Conservation (phyloP, 2,888 invertebrate species). For the Alviniconcha strummeri region DNA sequence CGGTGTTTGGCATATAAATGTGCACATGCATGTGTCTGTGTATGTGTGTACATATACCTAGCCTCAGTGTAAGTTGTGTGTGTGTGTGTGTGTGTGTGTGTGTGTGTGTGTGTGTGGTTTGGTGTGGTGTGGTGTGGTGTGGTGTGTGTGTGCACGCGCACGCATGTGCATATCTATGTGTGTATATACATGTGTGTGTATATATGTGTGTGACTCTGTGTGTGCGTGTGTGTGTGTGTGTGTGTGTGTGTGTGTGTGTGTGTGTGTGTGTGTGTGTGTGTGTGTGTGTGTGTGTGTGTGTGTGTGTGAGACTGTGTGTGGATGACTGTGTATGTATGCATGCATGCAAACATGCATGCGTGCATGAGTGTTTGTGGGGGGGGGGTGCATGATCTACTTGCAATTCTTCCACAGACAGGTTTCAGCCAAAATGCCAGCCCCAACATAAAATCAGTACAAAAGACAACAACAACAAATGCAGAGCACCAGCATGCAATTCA, state of each 20-base stretch:
- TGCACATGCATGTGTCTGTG: not conserved
- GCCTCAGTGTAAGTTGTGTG: too few relatives aligned
- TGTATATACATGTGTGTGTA: not conserved
- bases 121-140: not conserved
- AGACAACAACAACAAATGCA: too few relatives aligned
- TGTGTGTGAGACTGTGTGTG: too few relatives aligned
- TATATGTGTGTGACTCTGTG: not conserved
- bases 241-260: not conserved
- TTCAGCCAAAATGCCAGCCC: too few relatives aligned
- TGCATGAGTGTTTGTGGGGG: too few relatives aligned
- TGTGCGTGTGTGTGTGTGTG: not conserved
- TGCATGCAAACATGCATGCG: too few relatives aligned
- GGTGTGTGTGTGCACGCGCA: not conserved
- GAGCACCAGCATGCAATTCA: too few relatives aligned
- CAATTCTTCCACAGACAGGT: too few relatives aligned
- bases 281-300: not conserved
- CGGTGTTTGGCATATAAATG: not conserved
- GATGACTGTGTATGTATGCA: too few relatives aligned
- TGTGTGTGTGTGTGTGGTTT: not conserved
- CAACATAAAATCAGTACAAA: too few relatives aligned
- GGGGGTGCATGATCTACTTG: too few relatives aligned
- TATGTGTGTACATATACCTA: too few relatives aligned
- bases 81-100: not conserved
- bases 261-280: slow-evolving; percentile 2
- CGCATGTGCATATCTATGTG: not conserved